phyloP scores from a whole-genome alignment of 2,888 invertebrate species.

The Folsomia candida region DNA sequence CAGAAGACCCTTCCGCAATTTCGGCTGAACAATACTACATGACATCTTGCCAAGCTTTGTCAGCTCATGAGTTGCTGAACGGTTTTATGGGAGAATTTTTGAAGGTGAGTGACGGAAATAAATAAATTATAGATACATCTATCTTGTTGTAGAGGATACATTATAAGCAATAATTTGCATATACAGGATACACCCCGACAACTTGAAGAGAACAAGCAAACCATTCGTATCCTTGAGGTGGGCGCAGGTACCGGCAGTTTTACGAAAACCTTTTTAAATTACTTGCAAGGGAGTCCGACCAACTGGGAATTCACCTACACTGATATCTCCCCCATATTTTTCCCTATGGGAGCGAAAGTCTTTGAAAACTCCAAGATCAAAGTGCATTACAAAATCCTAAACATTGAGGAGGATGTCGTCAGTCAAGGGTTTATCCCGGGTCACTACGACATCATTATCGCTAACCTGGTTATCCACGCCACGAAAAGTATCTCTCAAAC shows the following conservation, averaged over 20 bases:
- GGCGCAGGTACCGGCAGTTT: conserved; percentile 22
- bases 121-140: neutral
- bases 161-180: too few relatives aligned
- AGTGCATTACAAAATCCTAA: conserved; percentile 19
- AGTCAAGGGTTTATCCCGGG: conserved; percentile 26
- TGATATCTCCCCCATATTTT: conserved; percentile 24
- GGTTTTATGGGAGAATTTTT: neutral
- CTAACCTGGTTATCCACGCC: conserved; percentile 29
- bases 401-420: conserved; percentile 27
- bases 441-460: conserved; percentile 27
- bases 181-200: conserved; percentile 1
- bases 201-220: conserved; percentile 12
- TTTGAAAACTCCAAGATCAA: conserved; percentile 22
- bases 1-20: conserved; percentile 13
- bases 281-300: conserved; percentile 6
- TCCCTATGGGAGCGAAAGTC: conserved; percentile 19
- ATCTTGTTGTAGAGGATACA: too few relatives aligned
- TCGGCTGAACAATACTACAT: conserved; percentile 16
- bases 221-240: conserved; percentile 22
- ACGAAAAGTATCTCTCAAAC: conserved; percentile 19
- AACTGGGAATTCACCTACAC: conserved; percentile 28
- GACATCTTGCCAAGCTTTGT: neutral
- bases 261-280: conserved; percentile 8
- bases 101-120: neutral
- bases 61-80: neutral